Conservation (phyloP, 2,113 vertebrate genomes). For the Pygoscelis antarcticus region DNA sequence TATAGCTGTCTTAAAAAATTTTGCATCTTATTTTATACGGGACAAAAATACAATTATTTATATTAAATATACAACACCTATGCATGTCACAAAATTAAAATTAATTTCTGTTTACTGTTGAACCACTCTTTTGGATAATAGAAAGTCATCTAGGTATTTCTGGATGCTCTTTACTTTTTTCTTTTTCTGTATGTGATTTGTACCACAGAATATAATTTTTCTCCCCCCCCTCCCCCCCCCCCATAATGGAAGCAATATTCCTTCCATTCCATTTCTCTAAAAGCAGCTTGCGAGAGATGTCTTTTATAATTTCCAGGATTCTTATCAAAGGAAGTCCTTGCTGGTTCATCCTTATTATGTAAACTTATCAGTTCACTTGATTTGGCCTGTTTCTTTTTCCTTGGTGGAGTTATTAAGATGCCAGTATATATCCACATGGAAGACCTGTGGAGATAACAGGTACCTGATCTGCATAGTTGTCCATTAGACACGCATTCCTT, state of each 20-base stretch:
- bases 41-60: neutral
- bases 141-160: neutral
- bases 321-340: neutral
- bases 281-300: neutral
- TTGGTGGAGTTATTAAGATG: neutral
- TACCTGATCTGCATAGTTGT: neutral
- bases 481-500: neutral
- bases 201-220: neutral
- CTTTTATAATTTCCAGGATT: neutral
- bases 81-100: neutral
- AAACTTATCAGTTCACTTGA: neutral
- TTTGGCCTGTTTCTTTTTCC: neutral
- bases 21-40: neutral
- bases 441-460: neutral
- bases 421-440: neutral
- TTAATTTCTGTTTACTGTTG: neutral
- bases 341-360: neutral
- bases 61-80: neutral
- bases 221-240: accelerated
- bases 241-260: no score
- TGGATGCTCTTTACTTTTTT: neutral
- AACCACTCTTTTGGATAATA: neutral
- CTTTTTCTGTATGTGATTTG: neutral
- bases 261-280: neutral
- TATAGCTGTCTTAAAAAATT: neutral